phyloP scores from a whole-genome alignment of 1,140 invertebrate genomes.

The Musca domestica region DNA sequence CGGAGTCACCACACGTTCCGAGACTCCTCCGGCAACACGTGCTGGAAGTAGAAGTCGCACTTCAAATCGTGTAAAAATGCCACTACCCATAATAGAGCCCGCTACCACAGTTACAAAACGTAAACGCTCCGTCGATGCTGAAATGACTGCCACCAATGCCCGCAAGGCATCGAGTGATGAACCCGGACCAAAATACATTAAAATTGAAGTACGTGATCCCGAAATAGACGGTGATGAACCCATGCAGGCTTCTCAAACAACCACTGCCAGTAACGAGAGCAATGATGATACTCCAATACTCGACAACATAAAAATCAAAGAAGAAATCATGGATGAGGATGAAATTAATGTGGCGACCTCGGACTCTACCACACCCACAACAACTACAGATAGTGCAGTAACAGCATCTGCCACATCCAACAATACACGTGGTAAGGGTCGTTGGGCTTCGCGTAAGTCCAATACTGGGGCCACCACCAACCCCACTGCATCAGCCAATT shows the following conservation, averaged over 20 bases:
- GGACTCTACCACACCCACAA: neutral
- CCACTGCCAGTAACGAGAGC: constrained; percentile 21
- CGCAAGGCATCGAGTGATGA: neutral
- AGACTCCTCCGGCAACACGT: constrained; percentile 23
- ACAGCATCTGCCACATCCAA: constrained; percentile 22
- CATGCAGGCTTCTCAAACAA: constrained; percentile 14
- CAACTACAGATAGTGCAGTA: constrained; percentile 17
- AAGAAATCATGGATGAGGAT: constrained; percentile 35
- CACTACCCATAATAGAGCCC: constrained; percentile 23
- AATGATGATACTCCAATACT: constrained; percentile 15
- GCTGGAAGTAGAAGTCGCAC: constrained; percentile 28
- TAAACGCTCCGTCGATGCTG: constrained; percentile 41
- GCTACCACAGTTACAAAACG: constrained; percentile 32
- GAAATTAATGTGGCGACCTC: constrained; percentile 24
- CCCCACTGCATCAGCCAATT: neutral
- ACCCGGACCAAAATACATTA: constrained; percentile 36
- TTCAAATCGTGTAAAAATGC: constrained; percentile 19
- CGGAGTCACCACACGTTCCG: constrained; percentile 23
- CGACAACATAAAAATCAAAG: constrained; percentile 33
- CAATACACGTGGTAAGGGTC: constrained; percentile 33
- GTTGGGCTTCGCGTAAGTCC: constrained; percentile 30
- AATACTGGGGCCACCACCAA: neutral
- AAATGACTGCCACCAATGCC: neutral
- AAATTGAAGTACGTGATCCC: constrained; percentile 34
- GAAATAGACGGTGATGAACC: constrained; percentile 26